A percentile compares a stretch with the other conserved stretches of the same genome.
phyloP scores from a whole-genome alignment of 2,888 invertebrate species.

The Mesorhabditis spiculigera region DNA sequence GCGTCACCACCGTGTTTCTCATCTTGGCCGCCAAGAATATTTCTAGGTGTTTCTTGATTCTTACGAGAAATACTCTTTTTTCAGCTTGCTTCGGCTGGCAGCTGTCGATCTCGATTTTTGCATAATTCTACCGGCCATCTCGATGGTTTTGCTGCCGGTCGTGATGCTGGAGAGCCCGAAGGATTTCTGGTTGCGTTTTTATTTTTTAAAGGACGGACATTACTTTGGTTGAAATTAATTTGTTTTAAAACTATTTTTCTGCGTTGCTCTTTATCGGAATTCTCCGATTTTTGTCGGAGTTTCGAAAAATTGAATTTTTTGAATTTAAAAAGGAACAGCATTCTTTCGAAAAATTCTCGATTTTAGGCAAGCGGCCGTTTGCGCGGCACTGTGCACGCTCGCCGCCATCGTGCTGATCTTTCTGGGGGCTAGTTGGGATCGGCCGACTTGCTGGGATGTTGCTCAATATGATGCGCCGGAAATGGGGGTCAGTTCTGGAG shows the following conservation, averaged over 20 bases:
- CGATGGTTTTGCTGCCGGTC: not conserved
- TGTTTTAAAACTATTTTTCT: too few species aligned
- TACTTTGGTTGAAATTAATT: too few species aligned
- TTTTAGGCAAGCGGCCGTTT: constrained; percentile 5
- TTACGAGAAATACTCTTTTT: not conserved
- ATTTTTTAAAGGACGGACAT: too few species aligned
- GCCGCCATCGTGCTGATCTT: not conserved
- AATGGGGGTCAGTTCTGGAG: not conserved
- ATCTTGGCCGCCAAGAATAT: not conserved
- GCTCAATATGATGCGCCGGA: not conserved
- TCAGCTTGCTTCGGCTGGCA: not conserved
- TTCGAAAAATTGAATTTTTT: too few species aligned
- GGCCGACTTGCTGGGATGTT: not conserved
- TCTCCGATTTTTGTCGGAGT: too few species aligned
- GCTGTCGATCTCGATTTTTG: not conserved
- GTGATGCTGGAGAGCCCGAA: constrained; percentile 1
- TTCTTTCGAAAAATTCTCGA: too few species aligned
- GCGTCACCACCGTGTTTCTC: not conserved
- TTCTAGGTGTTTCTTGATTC: not conserved
- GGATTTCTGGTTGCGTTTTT: not conserved
- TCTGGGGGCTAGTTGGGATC: not conserved
- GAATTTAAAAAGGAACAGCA: too few species aligned
- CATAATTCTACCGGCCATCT: not conserved
- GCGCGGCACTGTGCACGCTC: not conserved
- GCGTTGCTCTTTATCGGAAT: too few species aligned